Percentiles rank a stretch among this genome's conserved stretches.
These are phyloP conservation scores for Tachycineta bicolor DNA, from an alignment of 2,113 vertebrate species.

Conservation along the genomic window DNA sequence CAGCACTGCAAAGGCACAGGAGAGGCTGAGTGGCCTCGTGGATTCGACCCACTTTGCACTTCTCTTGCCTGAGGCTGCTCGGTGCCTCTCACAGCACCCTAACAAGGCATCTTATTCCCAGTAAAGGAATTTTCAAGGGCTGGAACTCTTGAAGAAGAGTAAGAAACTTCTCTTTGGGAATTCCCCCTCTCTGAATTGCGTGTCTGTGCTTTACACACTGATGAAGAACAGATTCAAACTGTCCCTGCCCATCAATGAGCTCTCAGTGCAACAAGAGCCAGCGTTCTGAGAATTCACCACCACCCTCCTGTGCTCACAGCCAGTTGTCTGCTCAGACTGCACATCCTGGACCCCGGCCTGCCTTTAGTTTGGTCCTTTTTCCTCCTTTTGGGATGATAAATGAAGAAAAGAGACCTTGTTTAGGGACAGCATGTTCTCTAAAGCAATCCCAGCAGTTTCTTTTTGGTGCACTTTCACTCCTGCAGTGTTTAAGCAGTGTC, in stretches of 20 bases:
- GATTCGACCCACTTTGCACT: background rate
- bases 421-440: background rate
- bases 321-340: background rate
- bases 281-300: rapidly evolving
- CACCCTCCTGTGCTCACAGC: background rate
- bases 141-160: background rate
- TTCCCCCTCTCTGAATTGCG: background rate
- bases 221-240: background rate
- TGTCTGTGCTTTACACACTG: background rate
- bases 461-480: background rate
- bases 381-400: background rate
- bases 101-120: background rate
- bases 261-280: background rate
- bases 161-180: background rate
- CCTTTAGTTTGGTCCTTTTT: background rate
- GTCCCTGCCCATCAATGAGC: background rate
- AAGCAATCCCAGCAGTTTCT: background rate
- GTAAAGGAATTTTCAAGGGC: background rate
- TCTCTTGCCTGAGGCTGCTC: background rate
- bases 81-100: background rate
- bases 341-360: background rate
- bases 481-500: background rate
- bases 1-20: background rate
- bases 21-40: background rate
- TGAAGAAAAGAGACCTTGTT: background rate